Conservation (phyloP, 2,888 invertebrate species). For the Tuta absoluta region DNA sequence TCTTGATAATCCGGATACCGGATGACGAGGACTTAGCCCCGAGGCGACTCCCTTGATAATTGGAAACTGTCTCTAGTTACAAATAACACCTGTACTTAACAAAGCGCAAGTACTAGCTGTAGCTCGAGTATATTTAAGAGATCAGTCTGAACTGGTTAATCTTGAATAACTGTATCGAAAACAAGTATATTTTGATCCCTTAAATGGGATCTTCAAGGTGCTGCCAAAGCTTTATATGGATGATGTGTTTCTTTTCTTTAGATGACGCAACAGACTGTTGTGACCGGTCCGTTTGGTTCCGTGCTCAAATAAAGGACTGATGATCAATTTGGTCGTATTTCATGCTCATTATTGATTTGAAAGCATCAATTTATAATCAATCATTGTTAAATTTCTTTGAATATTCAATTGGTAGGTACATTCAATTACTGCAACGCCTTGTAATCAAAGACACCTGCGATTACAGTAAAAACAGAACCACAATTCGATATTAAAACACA, state of each 20-base stretch:
- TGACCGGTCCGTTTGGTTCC: background rate
- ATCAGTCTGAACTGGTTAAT: too few relatives aligned
- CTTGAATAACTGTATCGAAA: too few relatives aligned
- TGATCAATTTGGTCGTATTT: constrained; percentile 19
- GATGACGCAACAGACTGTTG: background rate
- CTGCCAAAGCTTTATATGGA: background rate
- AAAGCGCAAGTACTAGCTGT: constrained; percentile 34
- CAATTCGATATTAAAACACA: background rate
- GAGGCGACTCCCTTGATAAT: constrained; percentile 66
- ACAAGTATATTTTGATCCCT: too few relatives aligned
- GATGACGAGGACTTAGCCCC: constrained; percentile 61
- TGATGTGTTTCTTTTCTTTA: background rate
- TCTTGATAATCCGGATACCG: constrained; percentile 78
- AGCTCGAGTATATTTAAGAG: constrained; percentile 6
- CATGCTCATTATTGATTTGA: background rate
- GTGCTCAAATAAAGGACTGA: constrained; percentile 1
- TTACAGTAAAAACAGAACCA: constrained; percentile 3
- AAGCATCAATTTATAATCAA: constrained; percentile 10
- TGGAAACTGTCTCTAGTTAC: constrained; percentile 68
- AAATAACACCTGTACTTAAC: constrained; percentile 53
- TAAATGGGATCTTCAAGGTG: too few relatives aligned
- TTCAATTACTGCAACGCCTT: constrained; percentile 6
- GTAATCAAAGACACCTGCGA: background rate
- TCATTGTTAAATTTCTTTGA: constrained; percentile 11
- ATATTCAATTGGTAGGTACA: constrained; percentile 4